Conservation (phyloP, 2,888 invertebrate species). For the Megalurothrips usitatus region DNA sequence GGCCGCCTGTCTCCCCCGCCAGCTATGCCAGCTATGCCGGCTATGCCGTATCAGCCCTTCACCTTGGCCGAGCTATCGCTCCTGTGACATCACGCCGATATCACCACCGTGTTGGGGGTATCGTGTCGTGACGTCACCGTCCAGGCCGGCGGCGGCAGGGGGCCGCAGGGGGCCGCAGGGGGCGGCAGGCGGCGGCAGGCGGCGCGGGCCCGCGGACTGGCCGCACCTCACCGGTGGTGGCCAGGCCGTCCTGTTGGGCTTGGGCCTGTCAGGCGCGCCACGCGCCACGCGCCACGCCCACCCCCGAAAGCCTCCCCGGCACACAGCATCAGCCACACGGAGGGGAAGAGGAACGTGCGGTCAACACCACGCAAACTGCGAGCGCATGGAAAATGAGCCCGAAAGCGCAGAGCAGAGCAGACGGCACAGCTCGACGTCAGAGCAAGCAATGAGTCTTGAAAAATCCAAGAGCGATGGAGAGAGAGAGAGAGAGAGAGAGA, state of each 20-base stretch:
- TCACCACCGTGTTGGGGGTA: background rate
- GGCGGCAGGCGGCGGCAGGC: background rate
- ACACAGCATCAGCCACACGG: too few relatives aligned
- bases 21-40: background rate
- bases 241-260: too few relatives aligned
- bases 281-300: too few relatives aligned
- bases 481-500: too few relatives aligned
- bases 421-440: too few relatives aligned
- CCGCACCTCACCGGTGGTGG: too few relatives aligned
- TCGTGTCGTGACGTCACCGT: slow-evolving; percentile 11
- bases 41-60: slow-evolving; percentile 17
- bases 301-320: too few relatives aligned
- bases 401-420: background rate
- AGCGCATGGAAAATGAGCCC: background rate
- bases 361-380: too few relatives aligned
- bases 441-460: too few relatives aligned
- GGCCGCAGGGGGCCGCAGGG: background rate
- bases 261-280: too few relatives aligned
- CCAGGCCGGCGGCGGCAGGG: background rate
- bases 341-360: too few relatives aligned
- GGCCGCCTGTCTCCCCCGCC: background rate
- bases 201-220: background rate
- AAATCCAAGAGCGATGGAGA: too few relatives aligned
- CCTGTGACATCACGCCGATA: slow-evolving; percentile 19
- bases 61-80: slow-evolving; percentile 18